Conservation (phyloP, 2,113 vertebrate species). For the Lycaon pictus region DNA sequence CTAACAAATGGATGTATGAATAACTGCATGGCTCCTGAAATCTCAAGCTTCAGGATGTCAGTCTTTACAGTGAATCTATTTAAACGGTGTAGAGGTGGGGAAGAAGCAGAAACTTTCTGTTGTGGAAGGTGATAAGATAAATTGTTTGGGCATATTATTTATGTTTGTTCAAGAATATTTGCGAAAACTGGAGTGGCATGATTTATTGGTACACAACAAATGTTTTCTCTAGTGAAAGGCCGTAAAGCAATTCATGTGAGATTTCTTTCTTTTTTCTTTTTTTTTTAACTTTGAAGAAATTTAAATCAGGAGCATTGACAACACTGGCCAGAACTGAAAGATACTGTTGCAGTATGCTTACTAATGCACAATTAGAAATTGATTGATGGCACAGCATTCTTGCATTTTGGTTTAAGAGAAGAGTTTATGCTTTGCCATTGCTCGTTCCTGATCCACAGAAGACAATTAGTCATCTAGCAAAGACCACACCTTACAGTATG, state of each 20-base stretch:
- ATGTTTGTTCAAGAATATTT: slow-evolving; percentile 36
- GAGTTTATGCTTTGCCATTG: background rate
- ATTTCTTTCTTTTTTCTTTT: background rate
- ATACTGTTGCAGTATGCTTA: background rate
- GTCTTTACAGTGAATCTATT: background rate
- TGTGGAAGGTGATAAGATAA: background rate
- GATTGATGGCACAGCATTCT: background rate
- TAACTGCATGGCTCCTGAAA: background rate
- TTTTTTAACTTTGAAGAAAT: slow-evolving; percentile 18
- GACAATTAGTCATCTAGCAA: background rate
- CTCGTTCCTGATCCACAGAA: background rate
- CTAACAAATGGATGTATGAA: background rate
- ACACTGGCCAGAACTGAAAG: background rate
- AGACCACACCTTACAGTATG: background rate
- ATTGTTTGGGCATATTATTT: slow-evolving; percentile 17
- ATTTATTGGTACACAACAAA: slow-evolving; percentile 2
- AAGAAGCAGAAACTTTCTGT: background rate
- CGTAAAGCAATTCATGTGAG: background rate
- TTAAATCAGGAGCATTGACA: background rate
- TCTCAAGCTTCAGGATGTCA: background rate
- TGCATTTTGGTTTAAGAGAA: background rate
- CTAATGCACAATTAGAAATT: background rate
- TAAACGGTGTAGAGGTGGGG: background rate
- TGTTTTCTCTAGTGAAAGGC: slow-evolving; percentile 12
- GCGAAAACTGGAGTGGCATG: background rate